Percentiles rank a stretch among this genome's conserved stretches.
These are phyloP conservation scores for Streptopelia turtur DNA, from an alignment of 2,797 vertebrate genomes.

Conservation along the genomic window DNA sequence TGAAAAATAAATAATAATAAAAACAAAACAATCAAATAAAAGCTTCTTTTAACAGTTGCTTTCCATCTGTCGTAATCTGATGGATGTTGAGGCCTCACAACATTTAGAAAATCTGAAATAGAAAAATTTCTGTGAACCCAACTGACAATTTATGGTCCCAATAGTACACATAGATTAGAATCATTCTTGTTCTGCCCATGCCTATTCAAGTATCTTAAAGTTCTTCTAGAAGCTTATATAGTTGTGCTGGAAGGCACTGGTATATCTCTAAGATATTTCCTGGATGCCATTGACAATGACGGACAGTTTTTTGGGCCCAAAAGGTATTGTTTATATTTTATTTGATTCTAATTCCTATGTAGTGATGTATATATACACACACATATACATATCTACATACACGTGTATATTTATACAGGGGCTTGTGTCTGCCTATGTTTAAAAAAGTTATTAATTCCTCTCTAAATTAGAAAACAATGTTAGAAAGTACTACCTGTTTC, in stretches of 20 bases:
- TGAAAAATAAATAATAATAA: not conserved
- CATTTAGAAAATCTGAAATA: not conserved
- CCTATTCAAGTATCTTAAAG: not conserved
- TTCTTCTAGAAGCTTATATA: not conserved
- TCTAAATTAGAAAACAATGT: not conserved
- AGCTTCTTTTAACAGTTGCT: not conserved
- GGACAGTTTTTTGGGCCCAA: not conserved
- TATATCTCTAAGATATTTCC: not conserved
- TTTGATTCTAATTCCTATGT: not conserved
- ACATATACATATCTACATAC: not conserved
- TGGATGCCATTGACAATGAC: not conserved
- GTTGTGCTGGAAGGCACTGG: not conserved
- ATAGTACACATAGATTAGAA: not conserved
- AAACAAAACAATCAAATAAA: not conserved
- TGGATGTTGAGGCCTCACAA: not conserved
- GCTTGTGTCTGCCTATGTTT: not conserved
- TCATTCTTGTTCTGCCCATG: not conserved
- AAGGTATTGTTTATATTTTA: not conserved
- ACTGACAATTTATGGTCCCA: not conserved
- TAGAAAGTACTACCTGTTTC: not conserved
- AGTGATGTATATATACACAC: not conserved
- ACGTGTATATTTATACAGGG: not conserved
- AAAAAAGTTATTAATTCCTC: not conserved
- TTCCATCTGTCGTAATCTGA: not conserved
- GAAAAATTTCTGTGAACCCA: not conserved